phyloP scores from a whole-genome alignment of 2,113 vertebrate genomes.

The Hemiprocne comata region DNA sequence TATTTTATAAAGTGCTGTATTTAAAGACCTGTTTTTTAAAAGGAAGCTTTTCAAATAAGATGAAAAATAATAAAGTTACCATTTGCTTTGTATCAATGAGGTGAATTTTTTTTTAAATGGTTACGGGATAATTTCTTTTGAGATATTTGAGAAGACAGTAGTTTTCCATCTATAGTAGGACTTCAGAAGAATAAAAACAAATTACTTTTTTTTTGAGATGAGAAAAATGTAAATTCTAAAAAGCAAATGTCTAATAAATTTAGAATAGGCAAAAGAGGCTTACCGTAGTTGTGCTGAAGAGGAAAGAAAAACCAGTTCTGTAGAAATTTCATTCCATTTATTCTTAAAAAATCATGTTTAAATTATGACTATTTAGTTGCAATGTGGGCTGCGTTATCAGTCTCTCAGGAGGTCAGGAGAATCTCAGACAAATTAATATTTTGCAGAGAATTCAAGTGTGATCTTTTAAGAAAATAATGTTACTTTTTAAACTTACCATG shows the following conservation, averaged over 20 bases:
- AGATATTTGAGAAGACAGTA: neutral
- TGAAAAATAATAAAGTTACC: neutral
- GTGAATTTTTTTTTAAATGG: neutral
- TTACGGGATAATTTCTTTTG: neutral
- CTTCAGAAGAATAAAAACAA: too few species aligned
- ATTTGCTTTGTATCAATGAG: neutral
- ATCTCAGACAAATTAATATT: neutral
- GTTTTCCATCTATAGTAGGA: neutral
- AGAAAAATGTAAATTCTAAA: neutral
- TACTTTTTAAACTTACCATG: neutral
- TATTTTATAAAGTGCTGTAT: neutral
- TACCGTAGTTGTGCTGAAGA: neutral
- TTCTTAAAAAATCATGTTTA: neutral
- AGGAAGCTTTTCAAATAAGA: neutral
- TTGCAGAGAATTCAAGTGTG: neutral
- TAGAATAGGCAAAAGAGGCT: neutral
- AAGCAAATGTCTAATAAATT: neutral
- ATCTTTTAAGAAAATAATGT: neutral
- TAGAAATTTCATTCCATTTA: neutral
- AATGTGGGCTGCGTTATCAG: neutral
- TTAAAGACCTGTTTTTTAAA: neutral
- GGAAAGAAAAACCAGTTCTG: neutral
- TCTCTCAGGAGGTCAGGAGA: neutral
- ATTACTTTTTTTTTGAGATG: too few species aligned
- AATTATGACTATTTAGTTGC: neutral